Conservation (phyloP, 2,888 invertebrate species). For the Polyommatus icarus region DNA sequence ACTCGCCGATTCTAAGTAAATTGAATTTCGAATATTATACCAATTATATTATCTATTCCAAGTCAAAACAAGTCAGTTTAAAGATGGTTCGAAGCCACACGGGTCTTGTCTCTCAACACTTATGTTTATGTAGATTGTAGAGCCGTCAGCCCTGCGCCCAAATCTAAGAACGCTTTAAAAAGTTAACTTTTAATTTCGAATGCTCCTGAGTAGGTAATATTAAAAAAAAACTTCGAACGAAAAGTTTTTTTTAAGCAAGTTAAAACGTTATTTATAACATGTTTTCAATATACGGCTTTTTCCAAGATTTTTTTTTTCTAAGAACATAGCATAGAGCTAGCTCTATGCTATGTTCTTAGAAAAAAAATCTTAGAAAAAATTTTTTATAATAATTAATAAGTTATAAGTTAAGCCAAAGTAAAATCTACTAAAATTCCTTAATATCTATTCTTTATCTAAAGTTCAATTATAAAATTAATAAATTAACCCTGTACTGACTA, state of each 20-base stretch:
- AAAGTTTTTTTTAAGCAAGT: too few species aligned
- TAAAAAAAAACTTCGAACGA: too few species aligned
- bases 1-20: background rate
- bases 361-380: too few species aligned
- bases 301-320: background rate
- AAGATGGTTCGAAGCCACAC: background rate
- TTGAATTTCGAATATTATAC: background rate
- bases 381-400: too few species aligned
- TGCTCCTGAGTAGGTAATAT: too few species aligned
- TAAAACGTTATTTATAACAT: too few species aligned
- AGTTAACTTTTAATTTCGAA: background rate
- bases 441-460: background rate
- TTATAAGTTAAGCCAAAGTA: too few species aligned
- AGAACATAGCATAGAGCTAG: too few species aligned
- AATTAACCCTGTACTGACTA: background rate
- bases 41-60: background rate
- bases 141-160: background rate
- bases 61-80: conserved; percentile 7
- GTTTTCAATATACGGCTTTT: background rate
- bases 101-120: background rate
- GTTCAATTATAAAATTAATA: background rate
- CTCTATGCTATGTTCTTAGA: too few species aligned
- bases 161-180: background rate
- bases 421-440: too few species aligned
- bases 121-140: background rate